Evolutionary conservation across 2,113 vertebrate genomes (phyloP), one percentile per base, ranked within the genome.

Genomic region (Rhynchomys soricoides): DNA sequence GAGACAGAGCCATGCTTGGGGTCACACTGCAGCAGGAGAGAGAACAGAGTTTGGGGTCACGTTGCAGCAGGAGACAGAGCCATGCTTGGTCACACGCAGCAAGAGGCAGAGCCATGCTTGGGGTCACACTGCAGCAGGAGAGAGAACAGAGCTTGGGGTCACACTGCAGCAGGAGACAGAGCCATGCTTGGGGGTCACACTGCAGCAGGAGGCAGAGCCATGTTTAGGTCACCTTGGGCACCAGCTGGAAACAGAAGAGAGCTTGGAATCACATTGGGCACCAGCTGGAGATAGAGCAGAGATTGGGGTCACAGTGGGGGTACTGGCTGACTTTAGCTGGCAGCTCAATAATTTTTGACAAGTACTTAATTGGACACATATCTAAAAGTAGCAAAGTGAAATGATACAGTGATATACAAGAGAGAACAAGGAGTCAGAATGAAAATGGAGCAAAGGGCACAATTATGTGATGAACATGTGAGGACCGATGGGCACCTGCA

Each of bases 341-440:
- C 16, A 57, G 59, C 66, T 95, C 45, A 75, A n/a, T 77, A 48
- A 43, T 55, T 89, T 75, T 94, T 43, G n/a, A 87, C n/a, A 86
- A 59, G 34, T 74, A 68, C 66, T 95, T 91, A 74, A 86, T 52
- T 96, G 57, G 57, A 70, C 45, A 70, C 45, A 68, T 81, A 16
- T 45, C 88, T 70, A 73, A 92, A 89, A 31, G 22, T 9, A 55
- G 59, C 48, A 85, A 6, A 89, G 57, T 85, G 57, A 87, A 91
- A 66, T 59, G 37, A 48, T 62, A 29, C 31, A 62, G 55, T 66
- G 90, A 45, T 57, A 21, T 73, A 13, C 40, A 93, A 57, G 12
- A 92, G 78, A 97, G 83, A 86, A 71, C 50, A 59, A 11, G 4
- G 43, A 64, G 87, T 75, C 37, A 75, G 74, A 87, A 37, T 15